A percentile compares a stretch with the other conserved stretches of the same genome.
Evolutionary conservation across 2,797 vertebrate species (phyloP).

Genomic region (Cottoperca gobio): DNA sequence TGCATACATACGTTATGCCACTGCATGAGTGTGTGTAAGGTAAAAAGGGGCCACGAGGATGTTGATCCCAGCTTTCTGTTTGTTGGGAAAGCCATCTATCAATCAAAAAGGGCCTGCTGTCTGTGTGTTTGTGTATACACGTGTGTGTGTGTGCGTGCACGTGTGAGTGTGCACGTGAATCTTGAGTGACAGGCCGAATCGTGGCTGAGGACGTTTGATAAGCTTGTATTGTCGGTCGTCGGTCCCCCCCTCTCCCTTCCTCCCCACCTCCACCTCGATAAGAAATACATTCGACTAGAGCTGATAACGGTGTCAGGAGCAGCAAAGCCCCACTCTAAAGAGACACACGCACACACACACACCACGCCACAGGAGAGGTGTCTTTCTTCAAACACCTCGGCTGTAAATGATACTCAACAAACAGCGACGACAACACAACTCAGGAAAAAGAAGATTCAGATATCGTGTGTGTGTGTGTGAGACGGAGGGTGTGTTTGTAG

Average conservation of each 20-base stretch:
- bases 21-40: constrained; percentile 73
- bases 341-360: constrained; percentile 77
- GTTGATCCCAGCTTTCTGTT: constrained; percentile 98
- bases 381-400: constrained; percentile 85
- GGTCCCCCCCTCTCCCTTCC: constrained; percentile 69
- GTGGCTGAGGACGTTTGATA: constrained; percentile 99
- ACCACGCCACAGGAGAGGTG: constrained; percentile 84
- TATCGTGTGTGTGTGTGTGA: constrained; percentile 43
- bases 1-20: constrained; percentile 44
- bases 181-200: constrained; percentile 96
- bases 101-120: constrained; percentile 86
- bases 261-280: constrained; percentile 88
- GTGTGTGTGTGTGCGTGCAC: background rate
- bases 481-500: constrained; percentile 56
- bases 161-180: constrained; percentile 67
- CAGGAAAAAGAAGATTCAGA: constrained; percentile 69
- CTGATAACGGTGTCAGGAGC: constrained; percentile 94
- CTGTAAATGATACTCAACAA: constrained; percentile 96
- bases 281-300: constrained; percentile 99
- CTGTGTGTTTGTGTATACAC: constrained; percentile 40
- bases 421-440: constrained; percentile 81
- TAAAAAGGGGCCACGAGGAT: constrained; percentile 91
- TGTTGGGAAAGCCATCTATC: constrained; percentile 98
- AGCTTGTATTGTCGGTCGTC: constrained; percentile 92
- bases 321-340: constrained; percentile 92